Base-by-base conservation (phyloP, 1,140 invertebrate species). In the Mylabris phalerata region DNA sequence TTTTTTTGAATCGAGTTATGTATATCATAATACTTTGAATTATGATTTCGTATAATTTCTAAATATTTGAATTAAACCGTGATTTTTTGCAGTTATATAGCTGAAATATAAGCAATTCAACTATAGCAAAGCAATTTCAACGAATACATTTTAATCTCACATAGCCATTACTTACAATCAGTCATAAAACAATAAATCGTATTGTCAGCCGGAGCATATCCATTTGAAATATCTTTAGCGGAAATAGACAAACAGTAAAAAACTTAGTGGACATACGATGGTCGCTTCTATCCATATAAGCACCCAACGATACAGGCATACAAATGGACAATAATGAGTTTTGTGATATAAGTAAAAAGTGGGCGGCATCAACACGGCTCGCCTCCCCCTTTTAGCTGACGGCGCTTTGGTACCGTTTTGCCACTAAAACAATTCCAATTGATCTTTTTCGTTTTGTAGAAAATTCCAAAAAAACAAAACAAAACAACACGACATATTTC, bases 261-360 rank as follows among this genome's bases (percentile, higher is more conserved):
- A 49, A 45, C 3, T 9, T 52, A 62, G 64, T 67, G 63, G 66
- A 69, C 67, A 67, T 69, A 63, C 63, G 65, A 69, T 69, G 63
- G 63, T 64, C 67, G 66, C 65, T 64, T 64, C 66, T 69, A 67
- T 63, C 67, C 65, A 65, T 69, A 69, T 69, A 69, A 69, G 67
- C 67, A 67, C 66, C 61, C 63, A 57, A 69, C 67, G 67, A 65
- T 55, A 56, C 61, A 56, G 59, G 67, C 65, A 69, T 69, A 69
- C 67, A 69, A 69, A 69, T 69, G 55, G 66, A 56, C 50, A 48
- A 56, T 69, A 69, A 69, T 69, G 67, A 69, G 64, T 49, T 43
- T 51, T 66, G 65, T n/a, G 9, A 69, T 67, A 63, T 64, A 69
- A 69, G 66, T 67, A 67, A 69, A 69, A 69, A 68, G 67, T 67